Evolutionary conservation across 2,888 invertebrate genomes (phyloP), one percentile per base, ranked within the genome.

Genomic region (Mythimna vitellina): DNA sequence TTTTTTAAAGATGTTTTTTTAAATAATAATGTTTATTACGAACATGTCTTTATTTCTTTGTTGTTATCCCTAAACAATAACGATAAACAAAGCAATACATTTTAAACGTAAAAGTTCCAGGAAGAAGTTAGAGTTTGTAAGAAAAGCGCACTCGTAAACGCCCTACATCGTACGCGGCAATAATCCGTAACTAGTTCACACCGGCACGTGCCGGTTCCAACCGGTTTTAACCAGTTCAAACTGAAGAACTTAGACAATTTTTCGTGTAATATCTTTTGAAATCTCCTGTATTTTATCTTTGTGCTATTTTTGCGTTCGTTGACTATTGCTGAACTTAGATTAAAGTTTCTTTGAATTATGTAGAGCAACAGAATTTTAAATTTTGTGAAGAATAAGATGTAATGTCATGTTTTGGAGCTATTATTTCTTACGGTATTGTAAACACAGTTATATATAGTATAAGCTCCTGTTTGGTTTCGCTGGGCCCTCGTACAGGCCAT

Each of bases 101-200:
- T 79, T 72, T 32, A 81, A 81, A 82, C 62, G 57, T 54, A 57
- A 72, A 79, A 62, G 42, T 42, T 61, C 17, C 51, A 25, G 25
- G 65, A 53, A 64, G 32, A 64, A 77, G 61, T 66, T 65, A 42
- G 32, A 62, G 61, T 65, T 64, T 64, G 66, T 51, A 51, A 81
- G 82, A 67, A 77, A 77, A 81, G 53, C 17, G 64, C 64, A 65
- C 6, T 29, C 71, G 61, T 49, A 42, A 58, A 57, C 32, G 72
- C 61, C 66, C 53, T 77, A 67, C 78, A 72, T 82, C 22, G 65
- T 38, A 51, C 72, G 67, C 78, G 57, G 67, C 25, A 72, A 81
- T 78, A 79, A 79, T 82, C 82, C 79, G 62, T 85, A 85, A 85
- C 85, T 85, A 85, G 85, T 83, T 80, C 76, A 81, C 57, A 65